A percentile compares a stretch with the other conserved stretches of the same genome.
phyloP scores from a whole-genome alignment of 2,888 invertebrate species.

The Drosophila sordidula region DNA sequence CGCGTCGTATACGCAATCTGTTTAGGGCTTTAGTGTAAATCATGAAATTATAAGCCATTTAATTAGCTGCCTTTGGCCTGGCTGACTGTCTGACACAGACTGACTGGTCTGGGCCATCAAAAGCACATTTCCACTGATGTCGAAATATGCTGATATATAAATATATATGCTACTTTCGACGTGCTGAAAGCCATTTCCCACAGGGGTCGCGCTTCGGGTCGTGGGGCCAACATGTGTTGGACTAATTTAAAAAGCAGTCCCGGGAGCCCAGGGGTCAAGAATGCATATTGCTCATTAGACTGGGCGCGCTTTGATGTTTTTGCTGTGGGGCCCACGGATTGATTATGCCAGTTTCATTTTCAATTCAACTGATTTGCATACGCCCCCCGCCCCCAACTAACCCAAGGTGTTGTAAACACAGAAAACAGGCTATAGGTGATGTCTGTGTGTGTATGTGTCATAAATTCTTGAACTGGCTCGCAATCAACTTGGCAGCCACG shows the following conservation, averaged over 20 bases:
- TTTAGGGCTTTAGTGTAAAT: slow-evolving; percentile 66
- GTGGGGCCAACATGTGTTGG: slow-evolving; percentile 38
- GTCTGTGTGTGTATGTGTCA: slow-evolving; percentile 39
- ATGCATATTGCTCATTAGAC: slow-evolving; percentile 72
- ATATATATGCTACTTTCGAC: slow-evolving; percentile 41
- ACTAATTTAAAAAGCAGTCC: slow-evolving; percentile 36
- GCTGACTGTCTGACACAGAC: slow-evolving; percentile 1
- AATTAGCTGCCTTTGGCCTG: slow-evolving; percentile 62
- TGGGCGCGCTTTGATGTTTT: slow-evolving; percentile 68
- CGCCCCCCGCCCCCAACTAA: slow-evolving; percentile 3
- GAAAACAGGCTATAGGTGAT: slow-evolving; percentile 20
- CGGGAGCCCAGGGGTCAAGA: slow-evolving; percentile 58
- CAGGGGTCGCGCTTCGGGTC: slow-evolving; percentile 12
- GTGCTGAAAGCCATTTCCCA: slow-evolving; percentile 70
- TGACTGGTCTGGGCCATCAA: slow-evolving; percentile 44
- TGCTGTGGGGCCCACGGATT: slow-evolving; percentile 6
- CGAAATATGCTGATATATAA: slow-evolving; percentile 59
- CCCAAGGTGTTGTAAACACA: slow-evolving; percentile 43
- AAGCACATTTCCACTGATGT: slow-evolving; percentile 64
- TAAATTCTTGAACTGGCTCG: slow-evolving; percentile 55
- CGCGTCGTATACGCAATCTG: slow-evolving; percentile 51
- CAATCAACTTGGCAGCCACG: slow-evolving; percentile 56
- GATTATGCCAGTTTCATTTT: slow-evolving; percentile 53
- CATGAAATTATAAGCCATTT: slow-evolving; percentile 77
- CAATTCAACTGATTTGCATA: slow-evolving; percentile 70